These are phyloP conservation scores for Pseudotriccus pelzelni DNA, from an alignment of 2,797 vertebrate species.

Conservation along the genomic window DNA sequence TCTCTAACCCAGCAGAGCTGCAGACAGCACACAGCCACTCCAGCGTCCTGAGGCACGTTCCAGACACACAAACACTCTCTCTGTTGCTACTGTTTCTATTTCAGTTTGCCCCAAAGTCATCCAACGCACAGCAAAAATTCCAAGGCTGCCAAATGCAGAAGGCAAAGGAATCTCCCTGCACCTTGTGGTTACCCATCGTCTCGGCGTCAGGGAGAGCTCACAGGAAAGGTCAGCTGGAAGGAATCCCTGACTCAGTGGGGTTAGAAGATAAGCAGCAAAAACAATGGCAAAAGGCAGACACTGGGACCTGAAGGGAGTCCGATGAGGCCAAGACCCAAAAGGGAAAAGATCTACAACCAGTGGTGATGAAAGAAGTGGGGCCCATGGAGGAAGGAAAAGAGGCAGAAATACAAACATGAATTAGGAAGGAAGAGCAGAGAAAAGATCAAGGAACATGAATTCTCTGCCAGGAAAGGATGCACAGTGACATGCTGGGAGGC, in stretches of 20 bases:
- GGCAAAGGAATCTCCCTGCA: not conserved
- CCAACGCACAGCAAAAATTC: not conserved
- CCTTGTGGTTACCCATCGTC: not conserved
- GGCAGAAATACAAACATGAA: not conserved
- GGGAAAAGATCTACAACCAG: not conserved
- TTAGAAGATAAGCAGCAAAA: not conserved
- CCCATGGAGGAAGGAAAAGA: not conserved
- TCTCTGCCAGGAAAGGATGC: not conserved
- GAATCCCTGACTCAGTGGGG: not conserved
- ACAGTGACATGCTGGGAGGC: not conserved
- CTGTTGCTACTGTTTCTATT: not conserved
- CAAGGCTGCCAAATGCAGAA: not conserved
- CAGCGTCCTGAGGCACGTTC: rapidly evolving
- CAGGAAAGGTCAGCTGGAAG: not conserved
- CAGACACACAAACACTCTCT: not conserved
- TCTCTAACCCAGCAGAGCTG: not conserved
- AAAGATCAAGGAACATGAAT: not conserved
- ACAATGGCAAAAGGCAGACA: not conserved
- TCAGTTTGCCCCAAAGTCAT: not conserved
- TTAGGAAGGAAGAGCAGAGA: not conserved
- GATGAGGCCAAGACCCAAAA: not conserved
- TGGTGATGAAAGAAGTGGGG: not conserved
- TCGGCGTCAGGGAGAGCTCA: not conserved
- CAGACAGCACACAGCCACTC: not conserved
- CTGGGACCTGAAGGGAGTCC: not conserved